Conservation (phyloP, 1,140 invertebrate genomes). For the Proctacanthus coquilletti region DNA sequence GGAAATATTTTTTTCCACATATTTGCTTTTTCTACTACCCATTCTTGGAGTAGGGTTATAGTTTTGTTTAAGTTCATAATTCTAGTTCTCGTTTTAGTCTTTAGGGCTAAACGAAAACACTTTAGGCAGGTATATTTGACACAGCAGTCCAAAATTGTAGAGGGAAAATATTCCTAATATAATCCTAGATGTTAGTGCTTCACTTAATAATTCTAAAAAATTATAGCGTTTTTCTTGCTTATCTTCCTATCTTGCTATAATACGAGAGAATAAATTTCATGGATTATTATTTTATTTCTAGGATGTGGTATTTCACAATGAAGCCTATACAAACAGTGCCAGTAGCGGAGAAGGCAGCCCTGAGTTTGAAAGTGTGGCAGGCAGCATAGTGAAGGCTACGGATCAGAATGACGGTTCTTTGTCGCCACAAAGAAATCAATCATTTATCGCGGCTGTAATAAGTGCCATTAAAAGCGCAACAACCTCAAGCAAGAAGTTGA, state of each 20-base stretch:
- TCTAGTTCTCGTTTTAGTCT: no score
- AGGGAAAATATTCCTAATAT: no score
- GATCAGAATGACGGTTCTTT: slow-evolving; percentile 33
- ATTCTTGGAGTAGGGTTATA: no score
- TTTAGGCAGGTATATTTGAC: no score
- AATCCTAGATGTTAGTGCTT: no score
- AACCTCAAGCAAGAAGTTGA: slow-evolving; percentile 25
- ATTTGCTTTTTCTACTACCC: no score
- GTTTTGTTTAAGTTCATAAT: no score
- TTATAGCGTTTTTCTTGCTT: no score
- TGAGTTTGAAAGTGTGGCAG: slow-evolving; percentile 32
- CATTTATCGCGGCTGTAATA: slow-evolving; percentile 49
- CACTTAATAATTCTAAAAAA: no score
- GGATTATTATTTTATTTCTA: slow-evolving; percentile 21
- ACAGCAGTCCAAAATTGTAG: no score
- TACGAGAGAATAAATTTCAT: not conserved
- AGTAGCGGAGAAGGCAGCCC: slow-evolving; percentile 42
- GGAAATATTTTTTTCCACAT: no score
- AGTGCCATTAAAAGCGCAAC: slow-evolving; percentile 49
- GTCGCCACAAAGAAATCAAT: slow-evolving; percentile 43
- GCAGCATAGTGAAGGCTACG: slow-evolving; percentile 7
- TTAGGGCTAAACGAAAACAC: no score
- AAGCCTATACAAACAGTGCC: slow-evolving; percentile 47
- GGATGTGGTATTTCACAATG: slow-evolving; percentile 60
- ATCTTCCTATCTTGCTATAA: not conserved